phyloP scores from a whole-genome alignment of 2,797 vertebrate species.

The Sylvia borin region DNA sequence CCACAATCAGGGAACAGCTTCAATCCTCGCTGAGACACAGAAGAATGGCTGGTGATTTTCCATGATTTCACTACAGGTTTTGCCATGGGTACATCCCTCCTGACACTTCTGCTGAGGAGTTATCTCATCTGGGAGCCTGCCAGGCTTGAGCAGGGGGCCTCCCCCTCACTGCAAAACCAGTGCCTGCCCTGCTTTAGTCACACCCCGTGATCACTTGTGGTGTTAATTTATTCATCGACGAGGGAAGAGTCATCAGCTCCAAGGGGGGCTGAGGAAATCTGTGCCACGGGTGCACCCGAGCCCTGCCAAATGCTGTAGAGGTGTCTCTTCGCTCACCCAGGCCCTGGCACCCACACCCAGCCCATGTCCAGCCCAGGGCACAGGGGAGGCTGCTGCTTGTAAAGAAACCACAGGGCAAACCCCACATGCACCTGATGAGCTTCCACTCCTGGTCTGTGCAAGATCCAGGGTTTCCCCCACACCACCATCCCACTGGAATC shows the following conservation, averaged over 20 bases:
- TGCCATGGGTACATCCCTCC: not conserved
- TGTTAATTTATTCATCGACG: conserved; percentile 30
- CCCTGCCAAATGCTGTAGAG: not conserved
- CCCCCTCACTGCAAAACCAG: conserved; percentile 3
- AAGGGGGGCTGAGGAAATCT: not conserved
- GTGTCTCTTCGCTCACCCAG: not conserved
- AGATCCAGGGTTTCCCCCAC: accelerated
- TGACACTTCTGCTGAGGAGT: not conserved
- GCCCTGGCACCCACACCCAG: not conserved
- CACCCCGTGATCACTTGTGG: not conserved
- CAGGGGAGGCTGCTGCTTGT: not conserved
- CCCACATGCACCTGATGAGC: accelerated
- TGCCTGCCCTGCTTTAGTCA: conserved; percentile 54
- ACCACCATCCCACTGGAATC: not conserved
- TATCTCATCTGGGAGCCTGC: not conserved
- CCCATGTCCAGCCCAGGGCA: not conserved
- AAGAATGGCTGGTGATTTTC: not conserved
- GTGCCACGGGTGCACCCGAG: not conserved
- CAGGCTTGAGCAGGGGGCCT: not conserved
- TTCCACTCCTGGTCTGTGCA: not conserved
- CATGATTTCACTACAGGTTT: not conserved
- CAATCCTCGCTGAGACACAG: accelerated
- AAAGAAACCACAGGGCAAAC: not conserved
- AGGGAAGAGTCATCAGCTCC: conserved; percentile 23
- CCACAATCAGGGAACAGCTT: not conserved